Evolutionary conservation across 1,140 invertebrate species (phyloP), one percentile per base, ranked within the genome.

Genomic region (Dufourea novaeangliae): DNA sequence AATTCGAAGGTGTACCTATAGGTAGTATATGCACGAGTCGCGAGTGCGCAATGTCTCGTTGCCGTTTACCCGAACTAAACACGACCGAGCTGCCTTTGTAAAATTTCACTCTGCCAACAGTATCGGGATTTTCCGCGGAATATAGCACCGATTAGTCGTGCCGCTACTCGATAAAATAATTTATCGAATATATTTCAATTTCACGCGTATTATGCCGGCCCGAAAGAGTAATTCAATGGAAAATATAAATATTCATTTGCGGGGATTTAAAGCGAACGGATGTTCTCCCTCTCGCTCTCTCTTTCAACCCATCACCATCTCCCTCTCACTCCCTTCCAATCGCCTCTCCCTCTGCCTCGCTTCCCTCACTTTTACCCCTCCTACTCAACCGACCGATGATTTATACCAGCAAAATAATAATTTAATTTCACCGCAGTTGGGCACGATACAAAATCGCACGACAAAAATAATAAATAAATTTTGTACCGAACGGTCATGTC

Each of bases 401-500:
- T 91, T 91, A 91, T 90, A 90, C 82, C 86, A 83, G 89, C 86
- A 88, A 92, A 92, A 92, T 92, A 92, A 92, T 92, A 92, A 92
- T 92, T 92, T 92, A 92, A 92, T 92, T 92, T 92, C 89, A 87
- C 88, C 89, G 87, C 90, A 89, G 88, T 91, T 90, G 90, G 86
- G 89, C 89, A 88, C 90, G 91, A 91, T 90, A 91, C 90, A 91
- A 92, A 91, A 91, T 91, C 90, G 89, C 90, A 87, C 88, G 90
- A 90, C 90, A 92, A 92, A 92, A 92, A 92, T 92, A 91, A 92
- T 92, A 92, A 92, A 92, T 92, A 92, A 92, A 92, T 92, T 92
- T 89, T 88, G 82, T 84, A 82, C 87, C 87, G 90, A 89, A 88
- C 88, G 88, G 87, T 90, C 88, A 91, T 91, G 90, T 92, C 90